A percentile compares a stretch with the other conserved stretches of the same genome.
Conservation (phyloP, 2,888 invertebrate species). For the Melanargia galathea region DNA sequence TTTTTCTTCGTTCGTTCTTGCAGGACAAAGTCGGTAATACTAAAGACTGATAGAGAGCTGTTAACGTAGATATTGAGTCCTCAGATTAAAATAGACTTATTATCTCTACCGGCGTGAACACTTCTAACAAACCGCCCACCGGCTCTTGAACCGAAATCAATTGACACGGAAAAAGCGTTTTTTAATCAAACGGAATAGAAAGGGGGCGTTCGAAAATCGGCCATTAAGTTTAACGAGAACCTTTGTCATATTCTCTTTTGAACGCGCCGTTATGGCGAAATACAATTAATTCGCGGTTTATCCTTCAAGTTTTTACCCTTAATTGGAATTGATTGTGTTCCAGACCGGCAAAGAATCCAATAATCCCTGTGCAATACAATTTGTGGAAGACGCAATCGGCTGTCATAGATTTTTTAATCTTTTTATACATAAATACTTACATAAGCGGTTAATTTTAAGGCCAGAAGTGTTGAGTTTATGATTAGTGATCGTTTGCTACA, state of each 20-base stretch:
- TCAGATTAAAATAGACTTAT: no score
- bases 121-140: conserved; percentile 32
- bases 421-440: no score
- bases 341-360: neutral
- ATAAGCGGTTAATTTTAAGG: no score
- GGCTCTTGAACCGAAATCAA: conserved; percentile 70
- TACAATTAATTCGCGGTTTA: conserved; percentile 45
- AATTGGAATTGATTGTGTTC: conserved; percentile 43
- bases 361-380: conserved; percentile 1
- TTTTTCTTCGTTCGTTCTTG: no score
- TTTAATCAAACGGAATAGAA: conserved; percentile 77
- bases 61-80: no score
- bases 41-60: no score
- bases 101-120: neutral
- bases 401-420: neutral
- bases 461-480: no score
- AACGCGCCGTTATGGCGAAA: conserved; percentile 48
- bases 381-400: neutral
- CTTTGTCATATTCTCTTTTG: conserved; percentile 78
- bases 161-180: conserved; percentile 66
- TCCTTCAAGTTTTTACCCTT: conserved; percentile 37
- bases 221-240: conserved; percentile 74
- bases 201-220: conserved; percentile 64
- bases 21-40: no score
- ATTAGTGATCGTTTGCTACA: no score